phyloP scores from a whole-genome alignment of 1,140 invertebrate species.

The Drosophila arawakana region DNA sequence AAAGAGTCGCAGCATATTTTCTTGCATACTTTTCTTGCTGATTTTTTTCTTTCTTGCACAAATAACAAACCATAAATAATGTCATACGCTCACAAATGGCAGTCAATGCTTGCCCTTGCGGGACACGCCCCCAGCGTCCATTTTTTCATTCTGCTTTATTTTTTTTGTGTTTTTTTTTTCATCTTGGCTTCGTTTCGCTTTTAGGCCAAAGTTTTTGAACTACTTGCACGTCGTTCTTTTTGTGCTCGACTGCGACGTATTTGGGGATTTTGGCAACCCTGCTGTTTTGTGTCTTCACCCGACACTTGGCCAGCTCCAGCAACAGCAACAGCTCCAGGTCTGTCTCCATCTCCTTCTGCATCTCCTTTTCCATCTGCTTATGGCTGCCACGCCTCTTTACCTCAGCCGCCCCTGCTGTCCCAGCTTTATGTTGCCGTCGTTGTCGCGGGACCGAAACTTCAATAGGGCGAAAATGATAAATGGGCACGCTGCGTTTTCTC shows the following conservation, averaged over 20 bases:
- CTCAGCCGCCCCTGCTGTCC: constrained; percentile 66
- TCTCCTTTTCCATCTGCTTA: constrained; percentile 54
- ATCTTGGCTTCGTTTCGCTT: constrained; percentile 63
- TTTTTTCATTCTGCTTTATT: constrained; percentile 31
- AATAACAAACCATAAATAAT: constrained; percentile 83
- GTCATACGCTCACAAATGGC: constrained; percentile 80
- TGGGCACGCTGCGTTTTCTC: constrained; percentile 68
- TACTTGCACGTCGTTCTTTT: constrained; percentile 78
- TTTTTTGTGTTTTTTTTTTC: constrained; percentile 34
- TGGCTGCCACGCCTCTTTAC: constrained; percentile 62
- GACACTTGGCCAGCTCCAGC: constrained; percentile 46
- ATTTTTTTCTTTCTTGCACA: constrained; percentile 65
- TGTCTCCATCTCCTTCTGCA: constrained; percentile 1
- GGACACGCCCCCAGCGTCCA: constrained; percentile 57
- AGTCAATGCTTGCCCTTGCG: constrained; percentile 67
- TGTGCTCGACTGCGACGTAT: constrained; percentile 51
- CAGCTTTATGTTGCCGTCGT: constrained; percentile 72
- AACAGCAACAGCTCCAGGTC: neutral
- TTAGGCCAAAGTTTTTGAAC: constrained; percentile 81
- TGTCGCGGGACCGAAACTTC: constrained; percentile 77
- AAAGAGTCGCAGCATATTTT: constrained; percentile 82
- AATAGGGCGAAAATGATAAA: constrained; percentile 82
- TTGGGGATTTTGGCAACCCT: constrained; percentile 71
- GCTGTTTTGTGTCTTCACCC: constrained; percentile 77
- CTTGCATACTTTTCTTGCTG: constrained; percentile 64